Evolutionary conservation across 2,113 vertebrate genomes (phyloP).

Genomic region (Talpa occidentalis): DNA sequence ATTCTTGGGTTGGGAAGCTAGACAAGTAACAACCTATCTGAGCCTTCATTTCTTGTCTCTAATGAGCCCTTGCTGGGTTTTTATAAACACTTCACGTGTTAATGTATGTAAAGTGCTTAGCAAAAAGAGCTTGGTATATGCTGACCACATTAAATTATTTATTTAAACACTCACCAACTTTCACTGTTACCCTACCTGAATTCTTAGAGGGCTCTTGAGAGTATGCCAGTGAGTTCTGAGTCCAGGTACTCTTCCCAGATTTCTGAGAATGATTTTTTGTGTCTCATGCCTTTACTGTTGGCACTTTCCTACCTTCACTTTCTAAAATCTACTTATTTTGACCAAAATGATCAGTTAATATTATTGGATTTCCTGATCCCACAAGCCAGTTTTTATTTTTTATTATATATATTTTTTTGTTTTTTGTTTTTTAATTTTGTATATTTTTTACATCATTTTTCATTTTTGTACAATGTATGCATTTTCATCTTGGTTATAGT

Average conservation of each 20-base stretch:
- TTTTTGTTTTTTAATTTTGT: no score
- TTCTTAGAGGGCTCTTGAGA: background rate
- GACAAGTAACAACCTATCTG: background rate
- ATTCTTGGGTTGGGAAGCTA: background rate
- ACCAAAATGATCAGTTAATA: background rate
- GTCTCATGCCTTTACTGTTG: background rate
- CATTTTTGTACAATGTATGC: no score
- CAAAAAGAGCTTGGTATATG: background rate
- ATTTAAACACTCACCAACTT: background rate
- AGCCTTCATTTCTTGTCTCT: background rate
- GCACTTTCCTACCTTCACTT: background rate
- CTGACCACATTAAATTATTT: background rate
- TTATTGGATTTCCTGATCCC: background rate
- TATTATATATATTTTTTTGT: no score
- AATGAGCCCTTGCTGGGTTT: background rate
- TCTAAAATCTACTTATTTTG: background rate
- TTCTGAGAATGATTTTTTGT: background rate
- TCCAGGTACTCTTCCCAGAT: no score
- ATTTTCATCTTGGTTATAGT: no score
- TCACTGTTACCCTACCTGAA: background rate
- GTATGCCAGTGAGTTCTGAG: accelerated
- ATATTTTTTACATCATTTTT: no score
- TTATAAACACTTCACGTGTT: background rate
- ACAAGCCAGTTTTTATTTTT: background rate
- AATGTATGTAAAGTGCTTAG: background rate